phyloP scores from a whole-genome alignment of 2,888 invertebrate genomes.

The Craniophora ligustri region DNA sequence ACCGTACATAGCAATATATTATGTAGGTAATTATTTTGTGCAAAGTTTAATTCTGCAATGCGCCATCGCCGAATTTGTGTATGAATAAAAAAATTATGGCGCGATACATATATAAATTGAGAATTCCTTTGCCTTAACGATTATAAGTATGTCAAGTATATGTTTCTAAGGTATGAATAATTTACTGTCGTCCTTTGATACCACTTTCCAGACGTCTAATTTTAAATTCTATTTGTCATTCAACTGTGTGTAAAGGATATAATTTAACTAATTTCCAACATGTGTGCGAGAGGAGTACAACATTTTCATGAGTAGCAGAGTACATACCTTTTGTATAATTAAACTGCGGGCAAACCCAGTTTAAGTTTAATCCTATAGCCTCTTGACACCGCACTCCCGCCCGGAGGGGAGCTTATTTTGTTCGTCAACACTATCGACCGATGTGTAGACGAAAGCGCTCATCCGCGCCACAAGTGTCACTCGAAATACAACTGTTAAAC shows the following conservation, averaged over 20 bases:
- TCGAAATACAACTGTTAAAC: conserved; percentile 74
- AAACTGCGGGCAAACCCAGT: conserved; percentile 86
- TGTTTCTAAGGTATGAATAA: conserved; percentile 59
- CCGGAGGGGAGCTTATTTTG: conserved; percentile 85
- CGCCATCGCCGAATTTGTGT: conserved; percentile 68
- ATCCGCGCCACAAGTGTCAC: conserved; percentile 72
- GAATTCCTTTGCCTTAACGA: conserved; percentile 49
- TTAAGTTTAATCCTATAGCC: conserved; percentile 88
- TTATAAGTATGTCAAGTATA: conserved; percentile 48
- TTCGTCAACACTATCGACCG: conserved; percentile 87
- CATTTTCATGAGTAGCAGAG: conserved; percentile 77
- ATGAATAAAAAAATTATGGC: conserved; percentile 66
- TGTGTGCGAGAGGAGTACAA: conserved; percentile 73
- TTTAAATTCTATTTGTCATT: conserved; percentile 79
- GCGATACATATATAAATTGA: conserved; percentile 52
- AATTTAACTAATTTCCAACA: conserved; percentile 83
- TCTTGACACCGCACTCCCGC: conserved; percentile 86
- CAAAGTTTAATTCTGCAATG: conserved; percentile 76
- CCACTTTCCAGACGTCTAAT: conserved; percentile 73
- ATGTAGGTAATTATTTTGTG: conserved; percentile 67
- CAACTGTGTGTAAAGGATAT: conserved; percentile 75
- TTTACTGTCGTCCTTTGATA: conserved; percentile 65
- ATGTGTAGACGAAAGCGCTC: conserved; percentile 80
- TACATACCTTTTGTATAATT: conserved; percentile 87
- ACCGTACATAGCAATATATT: conserved; percentile 57